A percentile compares a stretch with the other conserved stretches of the same genome.
phyloP scores from a whole-genome alignment of 2,113 vertebrate species.

The Xyliphius kryptos region DNA sequence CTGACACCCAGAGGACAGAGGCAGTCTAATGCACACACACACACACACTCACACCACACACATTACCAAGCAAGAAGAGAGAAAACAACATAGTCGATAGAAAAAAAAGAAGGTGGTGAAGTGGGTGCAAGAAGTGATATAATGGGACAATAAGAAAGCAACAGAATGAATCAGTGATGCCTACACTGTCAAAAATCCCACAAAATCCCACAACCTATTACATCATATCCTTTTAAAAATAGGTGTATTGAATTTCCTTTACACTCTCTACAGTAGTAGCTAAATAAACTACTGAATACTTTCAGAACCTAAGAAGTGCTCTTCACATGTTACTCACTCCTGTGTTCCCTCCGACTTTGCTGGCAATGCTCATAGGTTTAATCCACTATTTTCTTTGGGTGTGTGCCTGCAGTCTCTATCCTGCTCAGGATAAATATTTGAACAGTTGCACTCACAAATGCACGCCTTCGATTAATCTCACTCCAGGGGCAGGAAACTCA shows the following conservation, averaged over 20 bases:
- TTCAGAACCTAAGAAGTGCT: no score
- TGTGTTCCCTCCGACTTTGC: slow-evolving; percentile 10
- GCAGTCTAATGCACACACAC: slow-evolving; percentile 55
- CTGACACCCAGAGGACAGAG: slow-evolving; percentile 73
- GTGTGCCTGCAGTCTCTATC: slow-evolving; percentile 43
- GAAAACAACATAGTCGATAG: neutral
- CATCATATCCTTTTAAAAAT: slow-evolving; percentile 2
- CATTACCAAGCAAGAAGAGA: neutral
- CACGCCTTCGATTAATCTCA: slow-evolving; percentile 40
- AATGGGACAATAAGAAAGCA: slow-evolving; percentile 19
- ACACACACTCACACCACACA: slow-evolving; percentile 4
- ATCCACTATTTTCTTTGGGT: slow-evolving; percentile 44
- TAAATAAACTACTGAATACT: slow-evolving; percentile 12
- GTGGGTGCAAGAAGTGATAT: slow-evolving; percentile 17
- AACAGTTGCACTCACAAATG: slow-evolving; percentile 41
- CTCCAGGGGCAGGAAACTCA: slow-evolving; percentile 40
- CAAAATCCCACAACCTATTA: neutral
- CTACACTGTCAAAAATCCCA: slow-evolving; percentile 10
- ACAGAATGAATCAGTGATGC: slow-evolving; percentile 25
- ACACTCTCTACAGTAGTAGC: neutral
- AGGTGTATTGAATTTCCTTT: no score
- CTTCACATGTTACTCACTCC: slow-evolving; percentile 1
- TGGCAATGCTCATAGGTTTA: slow-evolving; percentile 37
- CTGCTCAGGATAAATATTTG: slow-evolving; percentile 48
- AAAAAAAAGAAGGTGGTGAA: slow-evolving; percentile 16